A percentile compares a stretch with the other conserved stretches of the same genome.
These are phyloP conservation scores for Cryptosula pallasiana DNA, from an alignment of 2,888 invertebrate species.

Conservation along the genomic window DNA sequence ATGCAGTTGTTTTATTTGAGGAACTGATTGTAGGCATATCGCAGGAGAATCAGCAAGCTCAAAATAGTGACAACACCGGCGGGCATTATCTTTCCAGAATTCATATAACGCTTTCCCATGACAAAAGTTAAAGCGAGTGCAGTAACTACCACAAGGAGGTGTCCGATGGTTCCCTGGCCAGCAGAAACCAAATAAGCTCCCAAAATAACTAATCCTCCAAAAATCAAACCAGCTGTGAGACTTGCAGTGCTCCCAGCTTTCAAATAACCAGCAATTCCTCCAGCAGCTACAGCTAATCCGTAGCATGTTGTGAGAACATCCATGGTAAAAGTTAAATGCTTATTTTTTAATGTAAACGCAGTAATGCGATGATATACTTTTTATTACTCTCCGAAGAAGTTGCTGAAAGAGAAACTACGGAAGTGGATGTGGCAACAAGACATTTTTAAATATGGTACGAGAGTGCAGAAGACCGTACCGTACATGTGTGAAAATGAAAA, in stretches of 20 bases:
- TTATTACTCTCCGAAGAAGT: too few species aligned
- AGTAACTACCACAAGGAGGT: background rate
- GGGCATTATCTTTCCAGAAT: conserved; percentile 20
- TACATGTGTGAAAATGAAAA: too few species aligned
- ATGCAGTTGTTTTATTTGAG: background rate
- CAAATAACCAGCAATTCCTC: conserved; percentile 16
- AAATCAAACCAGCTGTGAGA: conserved; percentile 2
- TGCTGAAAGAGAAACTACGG: too few species aligned
- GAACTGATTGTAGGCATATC: background rate
- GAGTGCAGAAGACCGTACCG: too few species aligned
- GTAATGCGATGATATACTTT: too few species aligned
- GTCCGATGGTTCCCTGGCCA: background rate
- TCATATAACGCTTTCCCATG: conserved; percentile 22
- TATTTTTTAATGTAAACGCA: too few species aligned
- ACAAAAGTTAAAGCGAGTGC: background rate
- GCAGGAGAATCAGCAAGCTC: conserved; percentile 18
- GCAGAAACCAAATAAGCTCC: conserved; percentile 9
- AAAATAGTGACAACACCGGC: conserved; percentile 3
- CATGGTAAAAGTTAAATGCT: background rate
- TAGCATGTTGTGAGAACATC: background rate
- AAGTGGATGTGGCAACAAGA: too few species aligned
- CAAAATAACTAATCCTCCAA: background rate
- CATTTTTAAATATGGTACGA: too few species aligned
- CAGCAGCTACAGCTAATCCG: conserved; percentile 6
- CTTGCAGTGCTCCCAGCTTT: conserved; percentile 21